Conservation (phyloP, 2,113 vertebrate genomes). For the Pontoporia blainvillei region DNA sequence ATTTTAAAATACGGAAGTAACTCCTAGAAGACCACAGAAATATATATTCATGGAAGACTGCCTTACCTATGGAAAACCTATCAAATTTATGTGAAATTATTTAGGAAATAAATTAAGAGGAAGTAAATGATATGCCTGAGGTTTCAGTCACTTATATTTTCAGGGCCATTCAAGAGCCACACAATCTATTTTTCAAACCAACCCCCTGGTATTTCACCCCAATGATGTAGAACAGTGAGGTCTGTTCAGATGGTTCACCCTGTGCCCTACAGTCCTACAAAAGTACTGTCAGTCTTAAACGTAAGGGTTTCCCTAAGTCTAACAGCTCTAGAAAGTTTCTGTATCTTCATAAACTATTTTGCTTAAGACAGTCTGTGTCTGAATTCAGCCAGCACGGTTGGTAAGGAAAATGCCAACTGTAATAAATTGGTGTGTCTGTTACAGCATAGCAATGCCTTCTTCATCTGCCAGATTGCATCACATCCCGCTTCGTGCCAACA, state of each 20-base stretch:
- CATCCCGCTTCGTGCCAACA: not conserved
- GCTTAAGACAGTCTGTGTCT: not conserved
- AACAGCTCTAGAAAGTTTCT: not conserved
- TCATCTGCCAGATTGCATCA: accelerated
- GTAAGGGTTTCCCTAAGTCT: not conserved
- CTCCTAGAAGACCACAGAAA: not conserved
- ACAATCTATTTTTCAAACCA: not conserved
- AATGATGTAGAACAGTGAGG: not conserved
- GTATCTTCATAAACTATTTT: not conserved
- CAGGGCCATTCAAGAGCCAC: not conserved
- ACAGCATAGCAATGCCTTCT: not conserved
- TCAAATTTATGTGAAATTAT: not conserved
- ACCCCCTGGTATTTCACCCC: not conserved
- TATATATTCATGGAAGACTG: not conserved
- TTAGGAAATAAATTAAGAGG: constrained; percentile 23
- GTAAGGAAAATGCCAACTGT: not conserved
- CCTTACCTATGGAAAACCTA: not conserved
- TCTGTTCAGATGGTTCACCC: not conserved
- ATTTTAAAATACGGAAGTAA: not conserved
- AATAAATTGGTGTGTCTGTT: accelerated
- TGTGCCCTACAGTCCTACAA: not conserved
- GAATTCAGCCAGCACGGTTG: not conserved
- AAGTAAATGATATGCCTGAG: not conserved
- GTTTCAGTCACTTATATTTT: not conserved
- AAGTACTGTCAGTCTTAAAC: not conserved